A percentile compares a stretch with the other conserved stretches of the same genome.
phyloP scores from a whole-genome alignment of 92 coral and sea anemone species.

The Metridium senile region DNA sequence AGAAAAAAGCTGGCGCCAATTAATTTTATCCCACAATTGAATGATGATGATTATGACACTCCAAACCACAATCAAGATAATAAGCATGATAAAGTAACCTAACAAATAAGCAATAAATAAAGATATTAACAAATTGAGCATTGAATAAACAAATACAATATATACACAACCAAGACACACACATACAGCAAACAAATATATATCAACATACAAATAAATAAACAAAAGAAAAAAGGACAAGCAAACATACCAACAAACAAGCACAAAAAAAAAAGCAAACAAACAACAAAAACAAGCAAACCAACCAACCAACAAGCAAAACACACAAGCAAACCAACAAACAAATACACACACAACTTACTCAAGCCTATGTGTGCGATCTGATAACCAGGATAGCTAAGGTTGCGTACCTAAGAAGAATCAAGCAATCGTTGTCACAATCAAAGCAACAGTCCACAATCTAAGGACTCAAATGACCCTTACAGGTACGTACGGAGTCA shows the following conservation, averaged over 20 bases:
- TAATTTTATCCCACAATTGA: neutral
- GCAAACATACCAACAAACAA: no score
- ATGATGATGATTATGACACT: neutral
- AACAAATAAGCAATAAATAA: neutral
- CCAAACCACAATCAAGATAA: neutral
- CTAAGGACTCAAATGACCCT: no score
- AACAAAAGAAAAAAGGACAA: no score
- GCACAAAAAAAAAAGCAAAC: no score
- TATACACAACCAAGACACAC: neutral
- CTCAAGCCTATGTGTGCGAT: conserved; percentile 18
- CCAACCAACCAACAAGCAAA: no score
- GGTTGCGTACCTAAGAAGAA: conserved; percentile 2
- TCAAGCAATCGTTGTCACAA: neutral
- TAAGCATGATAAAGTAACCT: neutral
- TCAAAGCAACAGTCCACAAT: no score
- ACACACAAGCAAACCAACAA: neutral
- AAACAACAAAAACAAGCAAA: neutral
- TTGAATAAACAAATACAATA: neutral
- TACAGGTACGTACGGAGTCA: no score
- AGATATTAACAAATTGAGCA: no score
- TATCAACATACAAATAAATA: neutral
- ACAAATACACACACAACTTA: neutral
- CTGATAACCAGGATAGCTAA: conserved; percentile 21
- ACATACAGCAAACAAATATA: no score
- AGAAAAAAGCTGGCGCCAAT: neutral